These are phyloP conservation scores for Ophioderma brevispina DNA, from an alignment of 35 echinoderm and acorn worm genomes.

Conservation along the genomic window DNA sequence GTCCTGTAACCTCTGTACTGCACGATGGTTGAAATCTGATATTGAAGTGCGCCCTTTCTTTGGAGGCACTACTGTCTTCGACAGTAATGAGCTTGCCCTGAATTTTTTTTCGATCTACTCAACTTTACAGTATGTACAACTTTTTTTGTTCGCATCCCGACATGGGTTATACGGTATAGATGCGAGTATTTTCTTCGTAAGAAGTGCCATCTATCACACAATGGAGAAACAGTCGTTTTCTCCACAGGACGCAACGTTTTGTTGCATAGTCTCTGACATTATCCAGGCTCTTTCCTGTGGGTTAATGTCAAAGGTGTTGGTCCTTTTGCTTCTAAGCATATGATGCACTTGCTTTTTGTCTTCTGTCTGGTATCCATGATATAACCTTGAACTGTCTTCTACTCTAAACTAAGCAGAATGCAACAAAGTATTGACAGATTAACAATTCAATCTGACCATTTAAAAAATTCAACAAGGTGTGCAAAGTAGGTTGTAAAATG, in stretches of 20 bases:
- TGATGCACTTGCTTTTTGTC: too few relatives aligned
- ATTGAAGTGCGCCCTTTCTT: conserved; percentile 39
- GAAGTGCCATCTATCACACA: conserved; percentile 35
- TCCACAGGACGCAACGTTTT: conserved; percentile 35
- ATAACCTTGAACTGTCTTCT: too few relatives aligned
- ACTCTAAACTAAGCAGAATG: too few relatives aligned
- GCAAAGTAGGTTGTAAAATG: too few relatives aligned
- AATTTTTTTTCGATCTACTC: conserved; percentile 60
- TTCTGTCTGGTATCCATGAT: too few relatives aligned
- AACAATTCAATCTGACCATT: too few relatives aligned
- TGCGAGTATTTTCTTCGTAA: conserved; percentile 28
- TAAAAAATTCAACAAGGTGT: too few relatives aligned
- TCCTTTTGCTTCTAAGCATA: background rate
- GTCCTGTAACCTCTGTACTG: background rate
- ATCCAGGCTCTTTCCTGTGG: conserved; percentile 25
- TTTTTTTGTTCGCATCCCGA: conserved; percentile 43
- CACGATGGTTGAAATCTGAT: conserved; percentile 24
- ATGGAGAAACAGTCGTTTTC: conserved; percentile 39
- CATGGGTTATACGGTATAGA: background rate
- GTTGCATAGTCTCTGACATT: conserved; percentile 38
- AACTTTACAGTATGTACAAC: conserved; percentile 42
- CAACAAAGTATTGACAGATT: too few relatives aligned
- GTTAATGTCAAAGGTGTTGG: background rate
- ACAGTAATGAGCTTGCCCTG: background rate
- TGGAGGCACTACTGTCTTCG: conserved; percentile 19